Evolutionary conservation across 2,113 vertebrate species (phyloP).

Genomic region (Onychostruthus taczanowskii): DNA sequence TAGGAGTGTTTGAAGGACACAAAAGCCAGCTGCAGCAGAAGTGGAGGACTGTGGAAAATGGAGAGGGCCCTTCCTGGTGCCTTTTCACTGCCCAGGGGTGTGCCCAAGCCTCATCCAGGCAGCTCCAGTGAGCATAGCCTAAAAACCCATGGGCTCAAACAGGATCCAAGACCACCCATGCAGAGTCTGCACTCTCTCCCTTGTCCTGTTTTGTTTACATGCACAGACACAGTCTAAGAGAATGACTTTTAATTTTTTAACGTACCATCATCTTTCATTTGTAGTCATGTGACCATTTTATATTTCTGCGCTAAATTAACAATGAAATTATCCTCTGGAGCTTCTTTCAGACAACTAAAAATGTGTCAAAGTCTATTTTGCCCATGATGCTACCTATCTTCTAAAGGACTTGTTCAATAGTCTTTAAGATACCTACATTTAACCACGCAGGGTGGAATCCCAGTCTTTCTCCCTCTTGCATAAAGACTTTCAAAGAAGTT

Average conservation of each 20-base stretch:
- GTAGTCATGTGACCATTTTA: not conserved
- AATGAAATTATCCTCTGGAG: not conserved
- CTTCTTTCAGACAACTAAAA: not conserved
- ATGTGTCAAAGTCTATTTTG: not conserved
- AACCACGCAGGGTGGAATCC: fast-evolving
- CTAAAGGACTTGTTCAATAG: not conserved
- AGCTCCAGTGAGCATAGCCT: fast-evolving
- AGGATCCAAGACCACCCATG: not conserved
- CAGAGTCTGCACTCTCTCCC: not conserved
- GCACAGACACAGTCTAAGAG: not conserved
- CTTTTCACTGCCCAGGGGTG: not conserved
- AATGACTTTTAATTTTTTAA: not conserved
- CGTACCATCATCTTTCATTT: not conserved
- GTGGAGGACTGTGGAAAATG: not conserved
- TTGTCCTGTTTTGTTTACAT: not conserved
- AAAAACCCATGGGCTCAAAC: not conserved
- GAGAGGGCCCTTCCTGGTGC: not conserved
- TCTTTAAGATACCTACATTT: not conserved
- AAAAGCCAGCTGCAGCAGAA: not conserved
- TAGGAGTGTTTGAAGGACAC: not conserved
- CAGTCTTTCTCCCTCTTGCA: not conserved
- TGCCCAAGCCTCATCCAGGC: not conserved
- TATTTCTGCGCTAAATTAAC: not conserved
- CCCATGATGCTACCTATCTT: not conserved
- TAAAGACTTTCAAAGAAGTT: not conserved